These are phyloP conservation scores for Drosophila varians DNA, from an alignment of 1,140 invertebrate species.

Conservation along the genomic window DNA sequence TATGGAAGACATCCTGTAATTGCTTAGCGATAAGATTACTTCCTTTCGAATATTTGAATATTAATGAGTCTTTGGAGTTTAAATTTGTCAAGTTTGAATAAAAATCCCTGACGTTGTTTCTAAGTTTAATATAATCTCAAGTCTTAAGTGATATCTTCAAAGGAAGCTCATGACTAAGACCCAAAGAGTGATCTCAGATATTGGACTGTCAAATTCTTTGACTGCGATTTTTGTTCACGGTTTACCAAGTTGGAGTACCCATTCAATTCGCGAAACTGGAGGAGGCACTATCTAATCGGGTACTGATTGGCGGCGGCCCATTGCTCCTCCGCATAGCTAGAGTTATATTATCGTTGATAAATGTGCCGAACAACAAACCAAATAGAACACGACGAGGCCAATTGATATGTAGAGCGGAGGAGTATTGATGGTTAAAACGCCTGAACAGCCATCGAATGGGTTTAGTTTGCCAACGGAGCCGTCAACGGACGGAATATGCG, in stretches of 20 bases:
- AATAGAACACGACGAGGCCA: conserved; percentile 24
- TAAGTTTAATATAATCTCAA: no score
- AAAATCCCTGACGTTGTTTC: no score
- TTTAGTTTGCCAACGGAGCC: conserved; percentile 67
- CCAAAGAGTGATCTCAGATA: conserved; percentile 10
- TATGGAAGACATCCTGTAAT: not conserved
- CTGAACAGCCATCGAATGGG: conserved; percentile 54
- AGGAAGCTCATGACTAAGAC: not conserved
- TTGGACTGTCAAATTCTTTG: conserved; percentile 12
- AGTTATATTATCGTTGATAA: conserved; percentile 54
- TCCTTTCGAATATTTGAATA: no score
- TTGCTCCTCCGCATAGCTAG: conserved; percentile 20
- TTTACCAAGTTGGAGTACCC: conserved; percentile 14
- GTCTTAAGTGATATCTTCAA: no score
- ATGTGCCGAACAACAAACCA: conserved; percentile 23
- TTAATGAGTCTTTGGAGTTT: no score
- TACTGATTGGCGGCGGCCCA: conserved; percentile 40
- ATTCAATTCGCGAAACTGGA: conserved; percentile 38
- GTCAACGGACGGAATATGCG: conserved; percentile 63
- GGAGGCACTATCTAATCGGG: conserved; percentile 46
- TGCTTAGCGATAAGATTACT: no score
- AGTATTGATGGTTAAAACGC: conserved; percentile 76
- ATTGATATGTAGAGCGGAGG: conserved; percentile 43
- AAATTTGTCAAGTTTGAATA: no score
- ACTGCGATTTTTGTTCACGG: conserved; percentile 16